phyloP scores from a whole-genome alignment of 2,888 invertebrate species.

The Drosophila peninsularis region DNA sequence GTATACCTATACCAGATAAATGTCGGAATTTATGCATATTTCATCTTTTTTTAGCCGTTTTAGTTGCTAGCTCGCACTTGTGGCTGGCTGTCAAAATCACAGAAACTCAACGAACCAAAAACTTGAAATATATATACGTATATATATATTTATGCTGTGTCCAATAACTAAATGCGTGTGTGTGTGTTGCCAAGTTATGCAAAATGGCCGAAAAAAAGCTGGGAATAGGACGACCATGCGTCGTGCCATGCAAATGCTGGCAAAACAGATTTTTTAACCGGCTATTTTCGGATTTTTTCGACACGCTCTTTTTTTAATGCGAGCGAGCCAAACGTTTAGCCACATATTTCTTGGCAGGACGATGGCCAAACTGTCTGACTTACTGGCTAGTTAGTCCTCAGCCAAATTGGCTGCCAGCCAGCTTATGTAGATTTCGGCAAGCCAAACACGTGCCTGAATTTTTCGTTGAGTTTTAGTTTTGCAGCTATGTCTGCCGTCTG shows the following conservation, averaged over 20 bases:
- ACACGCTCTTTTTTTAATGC: slow-evolving; percentile 35
- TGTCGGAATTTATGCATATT: slow-evolving; percentile 67
- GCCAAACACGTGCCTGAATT: slow-evolving; percentile 78
- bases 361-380: slow-evolving; percentile 53
- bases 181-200: slow-evolving; percentile 65
- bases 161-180: slow-evolving; percentile 49
- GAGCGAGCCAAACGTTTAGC: slow-evolving; percentile 50
- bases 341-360: slow-evolving; percentile 67
- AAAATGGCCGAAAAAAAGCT: slow-evolving; percentile 58
- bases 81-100: slow-evolving; percentile 75
- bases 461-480: slow-evolving; percentile 68
- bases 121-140: slow-evolving; percentile 50
- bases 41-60: slow-evolving; percentile 32
- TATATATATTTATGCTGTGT: slow-evolving; percentile 21
- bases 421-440: slow-evolving; percentile 76
- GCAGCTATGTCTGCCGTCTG: slow-evolving; percentile 48
- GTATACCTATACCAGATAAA: slow-evolving; percentile 22
- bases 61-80: slow-evolving; percentile 48
- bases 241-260: slow-evolving; percentile 75
- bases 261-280: slow-evolving; percentile 76
- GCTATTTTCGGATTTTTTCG: slow-evolving; percentile 44
- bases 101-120: slow-evolving; percentile 75
- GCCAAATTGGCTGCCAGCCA: slow-evolving; percentile 77
- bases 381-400: slow-evolving; percentile 72
- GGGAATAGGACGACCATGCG: slow-evolving; percentile 49